Conservation (phyloP, 2,113 vertebrate species). For the Galeopterus variegatus region DNA sequence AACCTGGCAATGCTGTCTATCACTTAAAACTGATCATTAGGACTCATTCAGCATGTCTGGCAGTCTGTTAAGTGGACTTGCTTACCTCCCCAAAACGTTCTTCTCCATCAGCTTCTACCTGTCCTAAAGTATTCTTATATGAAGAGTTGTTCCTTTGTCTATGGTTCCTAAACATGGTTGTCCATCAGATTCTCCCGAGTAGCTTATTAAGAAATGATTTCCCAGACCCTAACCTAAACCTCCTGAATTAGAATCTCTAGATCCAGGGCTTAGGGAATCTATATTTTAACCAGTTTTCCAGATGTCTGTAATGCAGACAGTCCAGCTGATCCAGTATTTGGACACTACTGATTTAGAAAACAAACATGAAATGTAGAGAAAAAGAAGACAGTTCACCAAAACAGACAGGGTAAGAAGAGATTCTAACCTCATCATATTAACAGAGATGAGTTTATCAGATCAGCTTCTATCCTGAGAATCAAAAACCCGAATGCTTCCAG, state of each 20-base stretch:
- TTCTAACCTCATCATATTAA: not conserved
- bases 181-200: not conserved
- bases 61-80: not conserved
- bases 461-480: not conserved
- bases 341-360: constrained; percentile 17
- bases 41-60: not conserved
- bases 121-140: not conserved
- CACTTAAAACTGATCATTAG: not conserved
- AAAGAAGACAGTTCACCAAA: not conserved
- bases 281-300: constrained; percentile 50
- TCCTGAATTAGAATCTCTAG: constrained; percentile 3
- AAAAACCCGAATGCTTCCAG: not conserved
- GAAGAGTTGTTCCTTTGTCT: not conserved
- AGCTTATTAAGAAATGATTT: not conserved
- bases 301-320: not conserved
- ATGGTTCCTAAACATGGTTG: not conserved
- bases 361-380: not conserved
- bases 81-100: not conserved
- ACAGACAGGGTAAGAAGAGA: not conserved
- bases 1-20: not conserved
- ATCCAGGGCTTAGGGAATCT: not conserved
- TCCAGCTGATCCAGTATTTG: not conserved
- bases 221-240: not conserved
- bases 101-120: not conserved
- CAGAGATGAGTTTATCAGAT: constrained; percentile 15